Evolutionary conservation across 2,888 invertebrate genomes (phyloP).

Genomic region (Drosophila neoperkinsi): DNA sequence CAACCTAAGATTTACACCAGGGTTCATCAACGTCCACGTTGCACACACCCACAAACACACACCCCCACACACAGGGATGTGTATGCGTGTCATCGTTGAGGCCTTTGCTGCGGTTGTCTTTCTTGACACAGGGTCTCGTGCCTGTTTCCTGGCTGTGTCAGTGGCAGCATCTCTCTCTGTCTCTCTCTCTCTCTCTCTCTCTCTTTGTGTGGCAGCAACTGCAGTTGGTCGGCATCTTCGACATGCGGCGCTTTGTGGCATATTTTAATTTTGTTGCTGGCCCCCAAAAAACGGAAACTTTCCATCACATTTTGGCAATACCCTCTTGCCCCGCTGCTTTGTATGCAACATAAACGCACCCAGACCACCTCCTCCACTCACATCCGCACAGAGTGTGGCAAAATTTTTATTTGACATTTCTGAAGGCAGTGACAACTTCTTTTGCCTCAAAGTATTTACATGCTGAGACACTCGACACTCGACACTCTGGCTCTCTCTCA

Average conservation of each 20-base stretch:
- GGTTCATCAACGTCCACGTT: conserved; percentile 63
- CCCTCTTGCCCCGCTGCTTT: conserved; percentile 45
- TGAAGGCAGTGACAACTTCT: conserved; percentile 72
- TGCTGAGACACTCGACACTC: conserved; percentile 17
- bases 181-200: not conserved
- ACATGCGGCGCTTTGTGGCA: conserved; percentile 76
- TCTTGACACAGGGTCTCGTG: conserved; percentile 62
- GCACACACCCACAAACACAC: conserved; percentile 8
- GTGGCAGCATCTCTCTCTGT: not conserved
- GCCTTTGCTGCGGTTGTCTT: conserved; percentile 75
- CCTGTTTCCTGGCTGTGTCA: conserved; percentile 12
- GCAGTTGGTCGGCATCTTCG: conserved; percentile 64
- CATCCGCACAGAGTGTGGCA: conserved; percentile 24
- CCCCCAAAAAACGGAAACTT: conserved; percentile 66
- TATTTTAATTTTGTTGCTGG: conserved; percentile 77
- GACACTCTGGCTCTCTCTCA: not conserved
- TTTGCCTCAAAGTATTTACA: conserved; percentile 71
- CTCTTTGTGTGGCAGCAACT: conserved; percentile 6
- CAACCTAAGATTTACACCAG: conserved; percentile 59
- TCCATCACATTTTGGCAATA: conserved; percentile 28
- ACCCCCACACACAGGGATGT: conserved; percentile 5
- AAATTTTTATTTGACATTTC: conserved; percentile 75
- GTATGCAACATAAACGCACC: conserved; percentile 20
- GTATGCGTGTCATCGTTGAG: conserved; percentile 59
- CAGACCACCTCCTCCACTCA: not conserved